Conservation (phyloP, 2,888 invertebrate genomes). For the Beris morrisii region DNA sequence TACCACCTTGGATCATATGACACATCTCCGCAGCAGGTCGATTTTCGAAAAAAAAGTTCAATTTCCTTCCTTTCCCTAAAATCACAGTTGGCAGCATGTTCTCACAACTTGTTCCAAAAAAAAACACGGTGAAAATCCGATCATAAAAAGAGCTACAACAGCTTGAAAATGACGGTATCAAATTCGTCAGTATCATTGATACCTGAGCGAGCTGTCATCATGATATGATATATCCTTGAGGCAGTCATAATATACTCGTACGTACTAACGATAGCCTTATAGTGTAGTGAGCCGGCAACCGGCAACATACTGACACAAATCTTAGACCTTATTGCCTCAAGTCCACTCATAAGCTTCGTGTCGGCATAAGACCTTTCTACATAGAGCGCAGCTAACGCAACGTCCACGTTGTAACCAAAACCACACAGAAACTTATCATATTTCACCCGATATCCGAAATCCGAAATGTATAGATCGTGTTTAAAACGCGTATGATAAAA, state of each 20-base stretch:
- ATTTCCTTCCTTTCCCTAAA: no score
- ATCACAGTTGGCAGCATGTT: no score
- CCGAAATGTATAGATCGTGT: slow-evolving; percentile 17
- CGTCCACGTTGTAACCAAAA: slow-evolving; percentile 5
- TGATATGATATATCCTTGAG: slow-evolving; percentile 37
- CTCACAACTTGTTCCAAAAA: no score
- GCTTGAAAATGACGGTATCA: slow-evolving; percentile 33
- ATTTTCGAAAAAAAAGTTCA: no score
- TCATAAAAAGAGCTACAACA: slow-evolving; percentile 22
- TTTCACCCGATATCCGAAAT: slow-evolving; percentile 38
- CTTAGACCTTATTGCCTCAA: not conserved
- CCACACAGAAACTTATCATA: slow-evolving; percentile 32
- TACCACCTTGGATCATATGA: no score
- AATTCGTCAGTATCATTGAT: slow-evolving; percentile 35
- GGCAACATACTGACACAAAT: slow-evolving; percentile 21
- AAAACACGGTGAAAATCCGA: slow-evolving; percentile 17
- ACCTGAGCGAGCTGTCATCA: slow-evolving; percentile 34
- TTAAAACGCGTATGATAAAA: slow-evolving; percentile 25
- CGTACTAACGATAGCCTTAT: not conserved
- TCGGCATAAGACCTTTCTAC: not conserved
- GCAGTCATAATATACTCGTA: slow-evolving; percentile 23
- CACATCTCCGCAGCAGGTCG: no score
- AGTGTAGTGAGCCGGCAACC: slow-evolving; percentile 16
- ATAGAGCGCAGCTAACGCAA: not conserved
- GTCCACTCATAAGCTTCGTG: no score